A percentile compares a stretch with the other conserved stretches of the same genome.
Conservation (phyloP, 2,888 invertebrate genomes). For the Hirudinaria manillensis region DNA sequence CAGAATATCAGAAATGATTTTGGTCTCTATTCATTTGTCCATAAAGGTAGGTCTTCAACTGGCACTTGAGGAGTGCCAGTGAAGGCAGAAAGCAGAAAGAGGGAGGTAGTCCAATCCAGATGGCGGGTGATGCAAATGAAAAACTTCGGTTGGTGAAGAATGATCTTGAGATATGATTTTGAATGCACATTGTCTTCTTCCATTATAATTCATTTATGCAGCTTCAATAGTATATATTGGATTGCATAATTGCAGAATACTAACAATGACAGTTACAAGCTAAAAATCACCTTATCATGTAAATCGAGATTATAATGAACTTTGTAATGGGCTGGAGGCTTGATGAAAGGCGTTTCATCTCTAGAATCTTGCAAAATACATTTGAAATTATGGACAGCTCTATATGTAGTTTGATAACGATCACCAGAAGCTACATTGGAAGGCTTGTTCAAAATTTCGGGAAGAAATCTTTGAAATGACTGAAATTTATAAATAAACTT, state of each 20-base stretch:
- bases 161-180: background rate
- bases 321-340: conserved; percentile 53
- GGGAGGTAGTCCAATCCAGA: no score
- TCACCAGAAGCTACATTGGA: conserved; percentile 49
- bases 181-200: background rate
- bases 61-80: no score
- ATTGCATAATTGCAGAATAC: background rate
- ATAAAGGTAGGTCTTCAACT: no score
- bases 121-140: no score
- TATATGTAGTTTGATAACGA: conserved; percentile 51
- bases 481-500: background rate
- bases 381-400: conserved; percentile 50
- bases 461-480: background rate
- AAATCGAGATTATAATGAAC: conserved; percentile 52
- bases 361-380: conserved; percentile 46
- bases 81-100: no score
- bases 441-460: conserved; percentile 37
- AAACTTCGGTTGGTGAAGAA: no score
- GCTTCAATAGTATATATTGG: background rate
- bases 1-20: no score
- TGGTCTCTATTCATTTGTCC: no score
- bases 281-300: conserved; percentile 49
- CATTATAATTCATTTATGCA: background rate
- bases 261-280: background rate
- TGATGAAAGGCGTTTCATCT: conserved; percentile 47